phyloP scores from a whole-genome alignment of 2,888 invertebrate genomes.

The Scaptomyza parva region DNA sequence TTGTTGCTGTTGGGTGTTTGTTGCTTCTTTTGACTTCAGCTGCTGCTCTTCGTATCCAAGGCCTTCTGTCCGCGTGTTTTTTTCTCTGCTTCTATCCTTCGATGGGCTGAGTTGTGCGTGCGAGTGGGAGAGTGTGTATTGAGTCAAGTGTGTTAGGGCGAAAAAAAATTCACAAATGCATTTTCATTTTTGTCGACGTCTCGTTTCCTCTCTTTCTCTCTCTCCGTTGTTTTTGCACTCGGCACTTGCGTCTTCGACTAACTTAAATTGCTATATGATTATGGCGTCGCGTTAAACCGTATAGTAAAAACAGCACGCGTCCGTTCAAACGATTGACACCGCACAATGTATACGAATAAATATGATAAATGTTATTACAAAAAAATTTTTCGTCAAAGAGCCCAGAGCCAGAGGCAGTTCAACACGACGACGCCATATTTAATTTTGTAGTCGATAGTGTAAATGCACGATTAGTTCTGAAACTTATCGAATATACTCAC shows the following conservation, averaged over 20 bases:
- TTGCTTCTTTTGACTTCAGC: slow-evolving; percentile 30
- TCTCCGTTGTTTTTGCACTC: slow-evolving; percentile 65
- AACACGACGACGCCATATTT: slow-evolving; percentile 82
- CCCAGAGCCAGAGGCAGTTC: slow-evolving; percentile 63
- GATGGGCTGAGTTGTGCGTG: slow-evolving; percentile 45
- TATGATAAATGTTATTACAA: slow-evolving; percentile 73
- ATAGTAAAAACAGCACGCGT: slow-evolving; percentile 36
- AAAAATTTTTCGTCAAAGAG: slow-evolving; percentile 68
- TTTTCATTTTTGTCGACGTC: slow-evolving; percentile 69
- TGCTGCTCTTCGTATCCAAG: slow-evolving; percentile 53
- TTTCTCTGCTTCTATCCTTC: slow-evolving; percentile 55
- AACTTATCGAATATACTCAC: slow-evolving; percentile 32
- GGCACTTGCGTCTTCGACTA: slow-evolving; percentile 54
- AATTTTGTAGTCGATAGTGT: slow-evolving; percentile 63
- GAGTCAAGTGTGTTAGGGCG: slow-evolving; percentile 60
- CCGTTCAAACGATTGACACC: slow-evolving; percentile 49
- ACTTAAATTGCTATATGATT: slow-evolving; percentile 53
- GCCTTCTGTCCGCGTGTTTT: slow-evolving; percentile 53
- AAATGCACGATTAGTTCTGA: slow-evolving; percentile 40
- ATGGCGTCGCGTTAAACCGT: slow-evolving; percentile 40
- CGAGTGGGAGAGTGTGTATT: slow-evolving; percentile 37
- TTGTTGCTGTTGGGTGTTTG: slow-evolving; percentile 45
- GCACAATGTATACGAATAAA: slow-evolving; percentile 61
- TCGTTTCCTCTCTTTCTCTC: slow-evolving; percentile 52
- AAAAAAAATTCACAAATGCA: slow-evolving; percentile 73